Evolutionary conservation across 1,140 invertebrate species (phyloP), one percentile per base, ranked within the genome.

Genomic region (Cydia pomonella): DNA sequence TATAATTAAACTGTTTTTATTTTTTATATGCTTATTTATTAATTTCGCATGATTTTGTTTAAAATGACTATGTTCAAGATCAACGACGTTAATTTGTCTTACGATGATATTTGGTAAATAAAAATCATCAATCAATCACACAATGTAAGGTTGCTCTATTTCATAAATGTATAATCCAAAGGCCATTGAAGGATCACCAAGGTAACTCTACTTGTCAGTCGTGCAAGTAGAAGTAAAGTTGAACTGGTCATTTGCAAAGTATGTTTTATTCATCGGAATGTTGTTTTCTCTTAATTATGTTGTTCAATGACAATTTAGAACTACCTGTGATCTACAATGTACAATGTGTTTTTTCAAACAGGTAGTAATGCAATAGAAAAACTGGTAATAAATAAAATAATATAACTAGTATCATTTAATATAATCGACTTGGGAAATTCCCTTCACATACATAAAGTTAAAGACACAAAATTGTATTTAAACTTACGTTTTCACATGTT

Each of bases 141-240:
- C 47, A 50, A 50, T 50, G 47, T 50, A 50, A 18, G n/a, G n/a
- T 18, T 50, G 47, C n/a, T 50, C 47, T 50, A 59, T 21, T 59
- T 23, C n/a, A 59, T 59, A 53, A 53, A 53, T 53, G 50, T 53
- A 13, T 59, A 59, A 59, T 62, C 33, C 69, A 85, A 85, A 87
- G 84, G 84, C 83, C 81, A 78, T 63, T 81, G 62, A 79, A 76
- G 77, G 85, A 85, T 84, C 82, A 73, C 73, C 81, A 86, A 87
- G 86, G 86, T 69, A 79, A 80, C 78, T 79, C 77, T 73, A 82
- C 77, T 80, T 76, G 72, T 71, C 76, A 80, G 75, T 80, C 18
- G 75, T 9, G 59, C 78, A 79, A 74, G 76, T 75, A 73, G 64
- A 78, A 72, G 76, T 76, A 76, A 79, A 79, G 47, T 9, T 23